These are phyloP conservation scores for Agrilus biguttatus DNA, from an alignment of 2,888 invertebrate genomes.

Conservation along the genomic window DNA sequence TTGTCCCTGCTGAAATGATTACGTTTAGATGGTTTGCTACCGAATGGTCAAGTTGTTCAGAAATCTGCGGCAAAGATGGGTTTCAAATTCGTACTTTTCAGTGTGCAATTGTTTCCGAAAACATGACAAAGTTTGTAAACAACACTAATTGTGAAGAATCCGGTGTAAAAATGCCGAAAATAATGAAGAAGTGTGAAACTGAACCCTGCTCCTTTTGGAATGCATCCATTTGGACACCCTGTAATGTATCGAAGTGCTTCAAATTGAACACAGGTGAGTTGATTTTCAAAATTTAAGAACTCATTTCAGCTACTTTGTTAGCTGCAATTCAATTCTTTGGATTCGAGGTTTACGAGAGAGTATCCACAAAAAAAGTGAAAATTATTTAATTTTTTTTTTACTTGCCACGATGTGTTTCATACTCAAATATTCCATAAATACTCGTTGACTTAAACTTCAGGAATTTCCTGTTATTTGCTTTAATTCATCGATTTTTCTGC, in stretches of 20 bases:
- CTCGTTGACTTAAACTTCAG: too few relatives aligned
- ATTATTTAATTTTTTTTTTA: too few relatives aligned
- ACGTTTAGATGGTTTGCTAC: slow-evolving; percentile 68
- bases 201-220: slow-evolving; percentile 63
- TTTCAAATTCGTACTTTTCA: slow-evolving; percentile 55
- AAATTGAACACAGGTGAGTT: slow-evolving; percentile 50
- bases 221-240: slow-evolving; percentile 54
- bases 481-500: too few relatives aligned
- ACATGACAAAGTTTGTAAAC: slow-evolving; percentile 44
- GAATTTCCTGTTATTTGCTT: too few relatives aligned
- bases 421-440: too few relatives aligned
- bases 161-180: slow-evolving; percentile 47
- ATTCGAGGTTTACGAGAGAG: too few relatives aligned
- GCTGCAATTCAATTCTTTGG: too few relatives aligned
- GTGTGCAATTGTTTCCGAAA: slow-evolving; percentile 50
- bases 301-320: too few relatives aligned
- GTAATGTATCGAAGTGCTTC: slow-evolving; percentile 60
- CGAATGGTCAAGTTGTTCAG: slow-evolving; percentile 77
- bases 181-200: slow-evolving; percentile 49
- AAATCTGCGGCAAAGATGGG: slow-evolving; percentile 67
- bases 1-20: slow-evolving; percentile 29
- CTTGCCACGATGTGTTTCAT: too few relatives aligned
- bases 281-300: background rate
- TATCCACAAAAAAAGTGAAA: too few relatives aligned
- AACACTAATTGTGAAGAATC: slow-evolving; percentile 55